phyloP scores from a whole-genome alignment of 1,140 invertebrate species.

The Drosophila suzukii region DNA sequence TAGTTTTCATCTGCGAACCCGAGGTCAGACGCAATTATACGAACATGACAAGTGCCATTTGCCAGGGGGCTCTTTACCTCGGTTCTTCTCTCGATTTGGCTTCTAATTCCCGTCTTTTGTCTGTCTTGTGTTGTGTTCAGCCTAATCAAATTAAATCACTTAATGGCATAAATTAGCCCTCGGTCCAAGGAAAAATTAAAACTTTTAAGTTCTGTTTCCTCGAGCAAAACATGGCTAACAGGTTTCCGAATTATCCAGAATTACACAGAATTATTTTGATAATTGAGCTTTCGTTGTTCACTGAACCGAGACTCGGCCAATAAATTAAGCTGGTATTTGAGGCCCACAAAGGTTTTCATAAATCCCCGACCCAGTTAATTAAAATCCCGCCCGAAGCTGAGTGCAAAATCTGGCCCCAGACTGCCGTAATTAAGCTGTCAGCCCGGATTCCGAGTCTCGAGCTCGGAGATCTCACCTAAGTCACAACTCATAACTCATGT shows the following conservation, averaged over 20 bases:
- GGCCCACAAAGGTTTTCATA: slow-evolving; percentile 21
- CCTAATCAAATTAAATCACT: slow-evolving; percentile 59
- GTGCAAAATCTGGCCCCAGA: slow-evolving; percentile 11
- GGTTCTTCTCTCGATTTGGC: background rate
- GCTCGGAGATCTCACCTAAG: slow-evolving; percentile 41
- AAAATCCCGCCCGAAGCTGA: slow-evolving; percentile 26
- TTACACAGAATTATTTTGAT: slow-evolving; percentile 18
- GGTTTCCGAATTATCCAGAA: slow-evolving; percentile 14
- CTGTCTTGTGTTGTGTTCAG: slow-evolving; percentile 24
- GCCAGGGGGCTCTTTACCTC: slow-evolving; percentile 22
- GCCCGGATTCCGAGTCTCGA: slow-evolving; percentile 11
- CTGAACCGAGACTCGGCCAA: slow-evolving; percentile 24
- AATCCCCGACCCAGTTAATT: slow-evolving; percentile 36
- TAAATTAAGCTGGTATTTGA: slow-evolving; percentile 23
- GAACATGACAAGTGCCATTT: slow-evolving; percentile 50
- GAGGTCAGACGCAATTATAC: slow-evolving; percentile 37
- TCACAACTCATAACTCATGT: slow-evolving; percentile 43
- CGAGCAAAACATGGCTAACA: slow-evolving; percentile 12
- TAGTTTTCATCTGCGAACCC: slow-evolving; percentile 13
- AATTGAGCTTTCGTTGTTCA: slow-evolving; percentile 6
- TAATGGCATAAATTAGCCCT: slow-evolving; percentile 51
- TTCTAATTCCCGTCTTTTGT: slow-evolving; percentile 13
- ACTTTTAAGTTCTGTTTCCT: slow-evolving; percentile 17
- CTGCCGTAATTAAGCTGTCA: slow-evolving; percentile 53
- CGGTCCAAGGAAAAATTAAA: slow-evolving; percentile 10